phyloP scores from a whole-genome alignment of 2,888 invertebrate species.

The Andrena chrysosceles region DNA sequence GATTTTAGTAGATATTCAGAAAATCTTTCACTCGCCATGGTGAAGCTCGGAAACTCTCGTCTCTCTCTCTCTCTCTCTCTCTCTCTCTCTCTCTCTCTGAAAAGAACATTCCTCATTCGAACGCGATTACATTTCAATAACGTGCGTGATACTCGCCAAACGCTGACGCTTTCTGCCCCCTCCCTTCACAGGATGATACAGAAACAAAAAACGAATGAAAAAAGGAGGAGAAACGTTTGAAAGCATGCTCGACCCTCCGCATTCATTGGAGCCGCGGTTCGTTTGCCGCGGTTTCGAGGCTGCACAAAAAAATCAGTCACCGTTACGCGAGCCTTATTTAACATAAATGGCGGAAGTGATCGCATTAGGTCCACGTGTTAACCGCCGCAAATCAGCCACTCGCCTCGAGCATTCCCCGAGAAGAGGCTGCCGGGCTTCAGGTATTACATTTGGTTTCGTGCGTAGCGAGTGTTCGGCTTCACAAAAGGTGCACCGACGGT shows the following conservation, averaged over 20 bases:
- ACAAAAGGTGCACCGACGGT: slow-evolving; percentile 78
- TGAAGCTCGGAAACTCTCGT: not conserved
- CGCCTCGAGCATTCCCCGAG: slow-evolving; percentile 24
- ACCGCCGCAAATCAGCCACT: slow-evolving; percentile 65
- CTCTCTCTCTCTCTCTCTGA: no score
- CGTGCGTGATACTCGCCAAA: no score
- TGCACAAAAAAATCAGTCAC: slow-evolving; percentile 47
- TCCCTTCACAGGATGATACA: not conserved
- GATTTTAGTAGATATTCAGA: no score
- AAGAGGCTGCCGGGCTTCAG: slow-evolving; percentile 46
- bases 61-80: no score
- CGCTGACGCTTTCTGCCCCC: not conserved
- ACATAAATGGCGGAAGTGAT: slow-evolving; percentile 76
- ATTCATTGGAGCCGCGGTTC: slow-evolving; percentile 19
- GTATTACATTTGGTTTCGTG: slow-evolving; percentile 66
- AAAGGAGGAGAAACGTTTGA: slow-evolving; percentile 4
- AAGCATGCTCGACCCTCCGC: slow-evolving; percentile 3
- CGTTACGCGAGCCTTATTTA: slow-evolving; percentile 65
- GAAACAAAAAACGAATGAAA: not conserved
- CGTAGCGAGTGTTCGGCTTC: slow-evolving; percentile 56
- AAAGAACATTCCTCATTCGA: not conserved
- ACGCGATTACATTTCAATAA: not conserved
- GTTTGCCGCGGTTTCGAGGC: slow-evolving; percentile 32
- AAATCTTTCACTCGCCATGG: not conserved
- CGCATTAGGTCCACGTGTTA: slow-evolving; percentile 72